Evolutionary conservation across 2,888 invertebrate genomes (phyloP), one percentile per base, ranked within the genome.

Genomic region (Dolichomitus sp.): DNA sequence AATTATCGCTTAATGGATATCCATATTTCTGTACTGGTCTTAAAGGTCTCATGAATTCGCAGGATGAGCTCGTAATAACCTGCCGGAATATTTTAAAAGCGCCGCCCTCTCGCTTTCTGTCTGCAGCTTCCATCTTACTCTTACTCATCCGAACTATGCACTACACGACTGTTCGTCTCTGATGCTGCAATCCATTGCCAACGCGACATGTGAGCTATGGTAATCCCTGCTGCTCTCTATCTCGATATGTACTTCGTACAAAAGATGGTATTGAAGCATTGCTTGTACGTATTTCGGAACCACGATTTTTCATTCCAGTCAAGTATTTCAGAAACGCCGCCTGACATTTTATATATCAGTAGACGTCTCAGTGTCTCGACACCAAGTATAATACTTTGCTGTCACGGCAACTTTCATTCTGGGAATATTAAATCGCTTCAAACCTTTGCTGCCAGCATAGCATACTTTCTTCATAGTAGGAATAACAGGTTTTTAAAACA

Each of bases 401-500:
- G 52, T 54, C 2, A 11, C 33, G 48, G 40, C 48, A 40, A 70
- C 75, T 17, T 66, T 40, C 70, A 37, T 61, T 52, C 37, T 59
- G 11, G 30, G 75, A 72, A 75, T 75, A 79, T 70, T 66, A 70
- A 37, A 82, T 70, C 50, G 75, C 70, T 82, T 72, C 70, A 66
- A 79, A 37, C 37, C 9, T 9, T 37, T 9, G 37, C 37, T 2
- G 37, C 37, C 37, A 37, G 37, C 9, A 37, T 37, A 37, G 37
- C 7, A 37, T 37, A 37, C 9, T 37, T 37, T 9, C 37, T 37
- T 9, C 37, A 37, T 9, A 9, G 37, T 1, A 37, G 9, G 9
- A 37, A 9, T 37, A 37, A 9, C 37, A 9, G 1, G 0, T 23
- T 37, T 1, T 37, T 9, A 9, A 9, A 5, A 37, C 37, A 7